Evolutionary conservation across 1,140 invertebrate genomes (phyloP), one percentile per base, ranked within the genome.

Genomic region (Hermatobates lingyangjiaoensis): DNA sequence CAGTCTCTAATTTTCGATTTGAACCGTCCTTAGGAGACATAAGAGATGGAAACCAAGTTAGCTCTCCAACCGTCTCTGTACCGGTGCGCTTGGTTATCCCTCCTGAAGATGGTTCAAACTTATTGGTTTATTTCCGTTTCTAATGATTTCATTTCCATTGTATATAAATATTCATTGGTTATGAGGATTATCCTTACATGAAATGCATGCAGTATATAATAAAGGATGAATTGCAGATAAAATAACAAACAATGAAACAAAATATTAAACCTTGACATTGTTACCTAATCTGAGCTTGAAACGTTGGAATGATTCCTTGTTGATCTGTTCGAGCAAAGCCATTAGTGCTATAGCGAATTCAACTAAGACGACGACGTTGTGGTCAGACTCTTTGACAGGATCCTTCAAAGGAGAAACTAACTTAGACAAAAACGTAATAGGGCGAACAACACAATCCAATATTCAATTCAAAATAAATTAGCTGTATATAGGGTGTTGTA

Each of bases 261-360:
- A 23, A 52, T 3, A 42, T 42, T 18, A 18, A 42, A 5, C 4
- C 21, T 7, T 15, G 21, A 26, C 24, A 10, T 7, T 10, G 68
- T 74, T 66, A 90, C 87, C 91, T 63, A 94, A 87, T 64, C 90
- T 74, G 39, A 96, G 71, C 62, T 88, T 85, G 61, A 96, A 95
- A 56, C 84, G 74, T 67, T 98, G 93, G 66, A 97, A 98, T 3
- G 92, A 94, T 64, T 98, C 91, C 60, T 87, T 74, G 67, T 98
- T 98, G 56, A 97, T 92, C 68, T 91, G 84, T 62, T 96, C 87
- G 21, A 97, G 69, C 60, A 91, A 83, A 2, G 81, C 79, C 80
- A 89, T 90, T 51, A 98, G 72, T 38, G 88, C 83, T 45, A 94
- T 79, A 0, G 91, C 89, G 68, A 94, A 97, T 63, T 97, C 92